Evolutionary conservation across 2,113 vertebrate species (phyloP), one percentile per base, ranked within the genome.

Genomic region (Microcebus lehilahytsara): DNA sequence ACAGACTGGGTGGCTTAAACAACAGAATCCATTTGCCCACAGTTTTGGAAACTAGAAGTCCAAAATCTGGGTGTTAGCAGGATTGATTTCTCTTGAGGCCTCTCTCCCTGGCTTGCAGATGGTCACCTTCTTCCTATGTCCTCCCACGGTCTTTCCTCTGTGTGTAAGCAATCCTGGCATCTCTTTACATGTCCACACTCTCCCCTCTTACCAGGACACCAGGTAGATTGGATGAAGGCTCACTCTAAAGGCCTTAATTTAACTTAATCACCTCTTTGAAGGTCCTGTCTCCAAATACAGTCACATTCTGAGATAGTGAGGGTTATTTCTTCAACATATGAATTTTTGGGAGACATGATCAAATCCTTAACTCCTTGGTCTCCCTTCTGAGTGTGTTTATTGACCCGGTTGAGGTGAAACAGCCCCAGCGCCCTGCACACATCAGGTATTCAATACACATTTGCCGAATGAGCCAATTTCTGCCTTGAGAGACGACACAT

Each of bases 391-490:
- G 53, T 32, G n/a, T 75, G 46, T 53, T 95, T 88, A 32, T 32
- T 91, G 96, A 86, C 56, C 14, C 19, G n/a, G 30, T 85, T 88
- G 1, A 0, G 19, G 46, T 66, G 58, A 92, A 72, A 40, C 75
- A 23, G 46, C 42, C 1, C 0, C 27, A 0, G 2, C 7, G 56
- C 49, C 6, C 8, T 2, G 1, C n/a, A 42, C 37, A 16, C 64
- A 14, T 58, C 85, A 69, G 71, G 58, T 49, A 53, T 58, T 74
- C 27, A 6, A 16, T 34, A 6, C 2, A 17, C 62, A 46, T 40
- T 81, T 88, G 80, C 10, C 27, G 78, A 93, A 62, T 22, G 74
- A 25, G n/a, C 22, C 56, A 34, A 83, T 93, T 95, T 96, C 89
- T 71, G 53, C 81, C 77, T 89, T 75, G 94, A 94, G 64, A 91